Evolutionary conservation across 1,140 invertebrate species (phyloP).

Genomic region (Sogatella furcifera): DNA sequence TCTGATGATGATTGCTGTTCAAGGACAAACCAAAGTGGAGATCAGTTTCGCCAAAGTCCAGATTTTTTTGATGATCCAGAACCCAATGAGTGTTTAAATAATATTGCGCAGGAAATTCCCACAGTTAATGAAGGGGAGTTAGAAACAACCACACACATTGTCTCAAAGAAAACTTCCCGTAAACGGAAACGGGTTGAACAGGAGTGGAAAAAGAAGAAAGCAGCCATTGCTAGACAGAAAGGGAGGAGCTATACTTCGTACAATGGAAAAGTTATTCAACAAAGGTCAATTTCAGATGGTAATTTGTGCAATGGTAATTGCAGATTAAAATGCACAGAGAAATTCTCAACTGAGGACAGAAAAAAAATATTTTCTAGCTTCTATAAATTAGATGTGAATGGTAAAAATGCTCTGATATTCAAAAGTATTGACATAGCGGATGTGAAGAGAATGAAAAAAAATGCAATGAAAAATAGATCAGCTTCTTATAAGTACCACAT

Average conservation of each 20-base stretch:
- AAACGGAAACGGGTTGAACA: too few relatives aligned
- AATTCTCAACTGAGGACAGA: not conserved
- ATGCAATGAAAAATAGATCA: slow-evolving; percentile 9
- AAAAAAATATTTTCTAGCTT: not conserved
- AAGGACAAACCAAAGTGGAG: too few relatives aligned
- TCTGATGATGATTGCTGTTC: too few relatives aligned
- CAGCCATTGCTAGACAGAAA: not conserved
- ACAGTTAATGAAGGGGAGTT: too few relatives aligned
- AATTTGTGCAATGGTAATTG: not conserved
- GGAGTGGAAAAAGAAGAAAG: not conserved
- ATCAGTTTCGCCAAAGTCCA: too few relatives aligned
- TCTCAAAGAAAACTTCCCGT: too few relatives aligned
- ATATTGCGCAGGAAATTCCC: too few relatives aligned
- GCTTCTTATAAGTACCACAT: slow-evolving; percentile 6
- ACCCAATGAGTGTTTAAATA: too few relatives aligned
- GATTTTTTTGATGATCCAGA: too few relatives aligned
- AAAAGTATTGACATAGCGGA: not conserved
- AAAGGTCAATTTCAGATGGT: not conserved
- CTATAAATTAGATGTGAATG: not conserved
- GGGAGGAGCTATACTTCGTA: not conserved
- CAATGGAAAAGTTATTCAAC: not conserved
- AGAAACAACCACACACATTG: too few relatives aligned
- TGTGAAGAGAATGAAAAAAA: not conserved
- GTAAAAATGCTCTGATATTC: not conserved
- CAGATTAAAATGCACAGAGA: not conserved